These are phyloP conservation scores for Phycodurus eques DNA, from an alignment of 2,113 vertebrate genomes.

Conservation along the genomic window DNA sequence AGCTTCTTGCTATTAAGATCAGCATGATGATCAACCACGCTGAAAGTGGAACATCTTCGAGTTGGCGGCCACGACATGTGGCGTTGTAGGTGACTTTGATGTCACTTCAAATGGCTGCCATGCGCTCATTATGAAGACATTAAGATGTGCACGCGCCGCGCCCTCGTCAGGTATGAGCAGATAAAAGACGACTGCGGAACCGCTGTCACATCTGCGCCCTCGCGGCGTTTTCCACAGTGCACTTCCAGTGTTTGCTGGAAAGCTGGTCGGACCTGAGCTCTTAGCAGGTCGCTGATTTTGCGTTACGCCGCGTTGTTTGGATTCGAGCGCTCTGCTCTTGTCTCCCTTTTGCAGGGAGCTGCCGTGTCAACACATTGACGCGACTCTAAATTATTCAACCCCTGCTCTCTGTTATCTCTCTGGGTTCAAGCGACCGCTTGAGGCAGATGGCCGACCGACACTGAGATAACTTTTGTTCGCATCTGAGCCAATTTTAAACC, in stretches of 20 bases:
- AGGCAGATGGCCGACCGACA: neutral
- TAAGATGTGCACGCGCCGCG: neutral
- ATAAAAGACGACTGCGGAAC: neutral
- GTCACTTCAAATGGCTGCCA: neutral
- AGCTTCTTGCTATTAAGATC: neutral
- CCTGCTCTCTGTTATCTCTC: neutral
- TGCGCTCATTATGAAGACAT: neutral
- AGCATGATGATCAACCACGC: neutral
- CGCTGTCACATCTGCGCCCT: neutral
- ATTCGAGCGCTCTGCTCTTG: neutral
- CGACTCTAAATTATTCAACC: neutral
- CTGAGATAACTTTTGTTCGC: neutral
- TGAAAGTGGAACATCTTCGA: neutral
- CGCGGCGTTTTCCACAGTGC: neutral
- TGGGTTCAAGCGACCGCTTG: neutral
- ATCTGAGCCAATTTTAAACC: neutral
- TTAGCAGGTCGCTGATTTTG: neutral
- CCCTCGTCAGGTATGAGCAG: neutral
- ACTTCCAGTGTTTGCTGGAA: constrained; percentile 5
- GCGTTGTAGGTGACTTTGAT: neutral
- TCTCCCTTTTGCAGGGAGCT: neutral
- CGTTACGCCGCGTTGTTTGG: neutral
- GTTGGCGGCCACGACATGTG: neutral
- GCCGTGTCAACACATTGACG: neutral
- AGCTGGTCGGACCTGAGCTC: constrained; percentile 39